Conservation (phyloP, 2,888 invertebrate species). For the Chironomus riparius region DNA sequence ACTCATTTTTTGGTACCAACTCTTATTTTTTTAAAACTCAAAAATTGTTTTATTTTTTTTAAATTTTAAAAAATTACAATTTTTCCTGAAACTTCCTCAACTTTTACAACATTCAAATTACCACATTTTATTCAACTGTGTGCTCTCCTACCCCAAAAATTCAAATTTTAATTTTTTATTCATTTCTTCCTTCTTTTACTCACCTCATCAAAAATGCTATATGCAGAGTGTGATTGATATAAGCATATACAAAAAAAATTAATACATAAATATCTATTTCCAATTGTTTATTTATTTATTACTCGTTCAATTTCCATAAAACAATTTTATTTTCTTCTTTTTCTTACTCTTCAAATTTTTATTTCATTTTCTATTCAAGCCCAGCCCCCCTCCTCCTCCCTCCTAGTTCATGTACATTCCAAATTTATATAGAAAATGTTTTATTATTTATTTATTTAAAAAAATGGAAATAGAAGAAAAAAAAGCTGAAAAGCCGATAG, state of each 20-base stretch:
- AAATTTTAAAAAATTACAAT: too few species aligned
- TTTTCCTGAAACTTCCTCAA: too few species aligned
- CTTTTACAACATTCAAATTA: too few species aligned
- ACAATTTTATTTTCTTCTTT: constrained; percentile 13
- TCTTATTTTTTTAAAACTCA: too few species aligned
- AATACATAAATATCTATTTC: background rate
- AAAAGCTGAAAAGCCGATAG: constrained; percentile 11
- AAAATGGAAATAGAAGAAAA: constrained; percentile 23
- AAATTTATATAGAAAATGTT: constrained; percentile 1
- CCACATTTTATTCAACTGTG: too few species aligned
- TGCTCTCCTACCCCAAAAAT: background rate
- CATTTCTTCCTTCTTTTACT: background rate
- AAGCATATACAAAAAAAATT: background rate
- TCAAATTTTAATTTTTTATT: background rate
- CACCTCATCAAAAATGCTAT: background rate
- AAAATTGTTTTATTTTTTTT: too few species aligned
- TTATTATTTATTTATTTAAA: constrained; percentile 27
- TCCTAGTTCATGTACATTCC: background rate
- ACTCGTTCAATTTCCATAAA: constrained; percentile 21
- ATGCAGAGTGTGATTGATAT: too few species aligned
- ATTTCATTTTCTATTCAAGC: background rate
- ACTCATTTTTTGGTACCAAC: too few species aligned
- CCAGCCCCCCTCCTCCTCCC: background rate
- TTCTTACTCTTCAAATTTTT: background rate
- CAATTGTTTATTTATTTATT: constrained; percentile 27